Conservation (phyloP, 2,888 invertebrate genomes). For the Calliopum simillimum region DNA sequence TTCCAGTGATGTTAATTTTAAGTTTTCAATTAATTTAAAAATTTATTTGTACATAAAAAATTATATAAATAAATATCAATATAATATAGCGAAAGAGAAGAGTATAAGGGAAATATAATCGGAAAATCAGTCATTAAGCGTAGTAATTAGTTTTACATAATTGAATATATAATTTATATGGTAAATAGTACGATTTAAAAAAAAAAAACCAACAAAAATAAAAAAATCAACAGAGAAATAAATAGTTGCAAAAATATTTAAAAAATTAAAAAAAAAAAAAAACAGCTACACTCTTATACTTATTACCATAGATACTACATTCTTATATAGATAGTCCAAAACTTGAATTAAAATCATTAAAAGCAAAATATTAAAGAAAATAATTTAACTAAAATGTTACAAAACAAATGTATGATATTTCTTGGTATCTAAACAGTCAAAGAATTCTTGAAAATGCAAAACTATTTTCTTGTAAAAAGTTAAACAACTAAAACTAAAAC, state of each 20-base stretch:
- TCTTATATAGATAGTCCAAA: slow-evolving; percentile 12
- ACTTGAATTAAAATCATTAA: not conserved
- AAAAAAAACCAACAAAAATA: slow-evolving; percentile 17
- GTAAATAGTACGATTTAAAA: not conserved
- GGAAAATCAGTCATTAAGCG: slow-evolving; percentile 13
- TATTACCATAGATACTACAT: slow-evolving; percentile 7
- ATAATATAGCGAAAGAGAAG: not conserved
- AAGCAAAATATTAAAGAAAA: not conserved
- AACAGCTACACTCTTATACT: not conserved
- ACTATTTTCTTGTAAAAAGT: slow-evolving; percentile 1
- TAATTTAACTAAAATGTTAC: not conserved
- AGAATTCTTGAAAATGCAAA: slow-evolving; percentile 26
- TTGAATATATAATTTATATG: not conserved
- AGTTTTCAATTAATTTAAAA: slow-evolving; percentile 49
- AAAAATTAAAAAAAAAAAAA: no score
- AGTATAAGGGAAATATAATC: not conserved
- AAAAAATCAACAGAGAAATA: not conserved
- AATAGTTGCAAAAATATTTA: not conserved
- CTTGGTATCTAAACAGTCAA: not conserved
- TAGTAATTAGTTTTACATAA: slow-evolving; percentile 17
- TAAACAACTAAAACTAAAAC: slow-evolving; percentile 29
- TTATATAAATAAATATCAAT: slow-evolving; percentile 1
- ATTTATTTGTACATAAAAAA: slow-evolving; percentile 17
- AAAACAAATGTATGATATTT: slow-evolving; percentile 16
- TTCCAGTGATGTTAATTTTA: slow-evolving; percentile 63